Conservation (phyloP, 2,113 vertebrate species). For the Sinocyclocheilus maitianheensis region DNA sequence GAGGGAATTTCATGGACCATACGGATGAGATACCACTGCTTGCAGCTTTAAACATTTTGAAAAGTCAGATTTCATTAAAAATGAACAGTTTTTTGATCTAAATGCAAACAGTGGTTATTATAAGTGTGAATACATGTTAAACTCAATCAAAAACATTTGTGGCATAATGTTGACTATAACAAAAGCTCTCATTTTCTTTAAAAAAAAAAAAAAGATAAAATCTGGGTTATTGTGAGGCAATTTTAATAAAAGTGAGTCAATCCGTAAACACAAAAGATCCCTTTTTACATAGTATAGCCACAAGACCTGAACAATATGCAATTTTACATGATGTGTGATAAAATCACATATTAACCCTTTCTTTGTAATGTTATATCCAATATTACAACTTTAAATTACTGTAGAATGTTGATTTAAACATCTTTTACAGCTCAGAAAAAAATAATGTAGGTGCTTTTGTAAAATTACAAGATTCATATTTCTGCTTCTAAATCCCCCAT, state of each 20-base stretch:
- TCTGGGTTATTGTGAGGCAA: background rate
- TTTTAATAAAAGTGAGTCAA: background rate
- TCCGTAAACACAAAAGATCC: background rate
- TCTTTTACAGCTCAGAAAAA: background rate
- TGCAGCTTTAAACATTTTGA: slow-evolving; percentile 64
- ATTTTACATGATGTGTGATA: background rate
- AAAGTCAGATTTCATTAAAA: slow-evolving; percentile 54
- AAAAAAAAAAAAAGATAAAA: background rate
- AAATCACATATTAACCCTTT: background rate
- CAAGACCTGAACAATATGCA: background rate
- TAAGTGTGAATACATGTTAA: background rate
- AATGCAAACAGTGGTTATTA: background rate
- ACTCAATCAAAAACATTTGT: background rate
- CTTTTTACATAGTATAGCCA: background rate
- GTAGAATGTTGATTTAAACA: background rate
- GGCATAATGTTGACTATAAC: background rate
- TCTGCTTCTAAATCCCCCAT: background rate
- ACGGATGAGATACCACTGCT: slow-evolving; percentile 61
- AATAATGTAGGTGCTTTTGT: background rate
- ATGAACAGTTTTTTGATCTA: background rate
- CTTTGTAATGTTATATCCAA: background rate
- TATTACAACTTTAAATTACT: background rate
- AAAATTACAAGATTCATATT: background rate
- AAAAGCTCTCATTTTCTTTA: background rate
- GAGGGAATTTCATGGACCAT: slow-evolving; percentile 83